A percentile compares a stretch with the other conserved stretches of the same genome.
phyloP scores from a whole-genome alignment of 1,140 invertebrate genomes.

The Ditylenchus dipsaci region DNA sequence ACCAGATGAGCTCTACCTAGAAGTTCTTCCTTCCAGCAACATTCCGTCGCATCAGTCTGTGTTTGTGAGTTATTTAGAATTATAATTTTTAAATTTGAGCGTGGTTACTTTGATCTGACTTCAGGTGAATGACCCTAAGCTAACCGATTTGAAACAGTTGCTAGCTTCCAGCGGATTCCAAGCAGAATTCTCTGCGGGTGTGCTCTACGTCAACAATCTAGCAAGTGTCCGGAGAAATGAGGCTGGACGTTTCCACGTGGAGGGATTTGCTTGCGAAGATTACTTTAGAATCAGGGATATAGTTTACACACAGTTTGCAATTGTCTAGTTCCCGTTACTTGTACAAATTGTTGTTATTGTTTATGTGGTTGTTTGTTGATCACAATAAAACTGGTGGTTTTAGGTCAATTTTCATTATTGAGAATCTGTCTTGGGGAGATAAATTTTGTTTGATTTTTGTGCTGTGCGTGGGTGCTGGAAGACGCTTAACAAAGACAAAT shows the following conservation, averaged over 20 bases:
- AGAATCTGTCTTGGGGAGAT: no score
- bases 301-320: constrained; percentile 93
- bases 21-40: constrained; percentile 46
- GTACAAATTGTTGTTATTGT: no score
- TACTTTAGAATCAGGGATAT: constrained; percentile 88
- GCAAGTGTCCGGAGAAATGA: constrained; percentile 82
- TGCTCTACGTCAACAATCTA: constrained; percentile 88
- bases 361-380: no score
- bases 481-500: no score
- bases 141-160: constrained; percentile 93
- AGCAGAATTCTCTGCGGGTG: constrained; percentile 88
- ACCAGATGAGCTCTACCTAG: constrained; percentile 42
- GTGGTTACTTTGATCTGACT: neutral
- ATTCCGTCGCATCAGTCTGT: constrained; percentile 75
- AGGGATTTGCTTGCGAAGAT: constrained; percentile 87
- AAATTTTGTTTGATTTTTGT: no score
- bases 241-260: constrained; percentile 81
- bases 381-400: no score
- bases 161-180: constrained; percentile 78
- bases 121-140: constrained; percentile 75
- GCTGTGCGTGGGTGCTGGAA: no score
- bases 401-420: no score
- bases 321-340: constrained; percentile 69
- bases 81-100: neutral
- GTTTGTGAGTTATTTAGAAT: constrained; percentile 66